Conservation (phyloP, 2,113 vertebrate species). For the Antigone vipio region DNA sequence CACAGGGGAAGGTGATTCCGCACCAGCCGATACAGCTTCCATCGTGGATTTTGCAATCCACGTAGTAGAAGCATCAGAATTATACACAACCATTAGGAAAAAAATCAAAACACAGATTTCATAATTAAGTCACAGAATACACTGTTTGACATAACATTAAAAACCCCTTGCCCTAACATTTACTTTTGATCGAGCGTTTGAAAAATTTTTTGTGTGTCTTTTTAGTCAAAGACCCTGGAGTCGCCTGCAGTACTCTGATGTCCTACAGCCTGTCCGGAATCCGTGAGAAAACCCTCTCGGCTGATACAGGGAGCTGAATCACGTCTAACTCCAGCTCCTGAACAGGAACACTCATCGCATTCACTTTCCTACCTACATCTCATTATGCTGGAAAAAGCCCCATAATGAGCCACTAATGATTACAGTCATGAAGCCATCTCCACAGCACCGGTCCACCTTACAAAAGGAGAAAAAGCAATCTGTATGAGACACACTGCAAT, state of each 20-base stretch:
- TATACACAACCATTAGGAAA: not conserved
- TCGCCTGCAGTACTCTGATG: not conserved
- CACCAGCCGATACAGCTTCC: not conserved
- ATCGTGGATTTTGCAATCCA: not conserved
- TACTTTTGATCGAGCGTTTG: not conserved
- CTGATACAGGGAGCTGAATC: not conserved
- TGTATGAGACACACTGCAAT: accelerated
- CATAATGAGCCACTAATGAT: not conserved
- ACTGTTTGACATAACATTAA: not conserved
- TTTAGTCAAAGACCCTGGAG: not conserved
- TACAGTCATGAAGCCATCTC: not conserved
- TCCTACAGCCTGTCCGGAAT: not conserved
- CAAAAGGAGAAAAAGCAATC: not conserved
- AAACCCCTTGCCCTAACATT: not conserved
- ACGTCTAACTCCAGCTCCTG: not conserved
- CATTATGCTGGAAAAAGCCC: not conserved
- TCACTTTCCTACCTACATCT: not conserved
- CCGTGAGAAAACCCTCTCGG: not conserved
- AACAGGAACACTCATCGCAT: not conserved
- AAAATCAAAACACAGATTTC: too few relatives aligned
- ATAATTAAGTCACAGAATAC: not conserved
- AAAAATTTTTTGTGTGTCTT: not conserved
- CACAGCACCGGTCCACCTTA: not conserved
- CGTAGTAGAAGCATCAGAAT: not conserved
- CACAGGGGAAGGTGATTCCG: not conserved